phyloP scores from a whole-genome alignment of 2,797 vertebrate species.

The Graptemys geographica region DNA sequence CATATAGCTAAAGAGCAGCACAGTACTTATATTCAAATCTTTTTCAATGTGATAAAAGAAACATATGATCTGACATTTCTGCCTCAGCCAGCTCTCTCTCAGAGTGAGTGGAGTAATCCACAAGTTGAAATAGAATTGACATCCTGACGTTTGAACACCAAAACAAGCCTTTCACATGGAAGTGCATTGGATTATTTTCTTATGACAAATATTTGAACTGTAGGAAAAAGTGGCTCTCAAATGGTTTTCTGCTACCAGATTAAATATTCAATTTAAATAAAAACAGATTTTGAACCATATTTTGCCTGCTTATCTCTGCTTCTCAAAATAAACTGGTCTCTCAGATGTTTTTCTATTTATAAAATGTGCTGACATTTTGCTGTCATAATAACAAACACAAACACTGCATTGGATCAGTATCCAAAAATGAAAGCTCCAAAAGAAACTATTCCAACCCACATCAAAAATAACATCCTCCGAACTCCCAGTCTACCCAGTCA shows the following conservation, averaged over 20 bases:
- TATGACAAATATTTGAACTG: background rate
- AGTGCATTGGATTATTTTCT: background rate
- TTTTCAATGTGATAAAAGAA: background rate
- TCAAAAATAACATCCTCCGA: background rate
- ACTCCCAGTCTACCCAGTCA: background rate
- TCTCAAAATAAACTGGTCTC: constrained; percentile 25
- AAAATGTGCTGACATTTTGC: constrained; percentile 26
- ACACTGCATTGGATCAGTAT: constrained; percentile 1
- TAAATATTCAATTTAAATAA: background rate
- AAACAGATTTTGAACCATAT: constrained; percentile 50
- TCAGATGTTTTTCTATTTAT: constrained; percentile 25
- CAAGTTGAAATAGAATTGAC: constrained; percentile 11
- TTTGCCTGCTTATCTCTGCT: constrained; percentile 11
- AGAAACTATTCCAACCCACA: background rate
- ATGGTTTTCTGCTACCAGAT: background rate
- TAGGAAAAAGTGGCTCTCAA: background rate
- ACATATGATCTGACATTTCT: constrained; percentile 23
- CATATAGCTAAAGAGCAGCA: background rate
- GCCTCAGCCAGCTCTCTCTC: constrained; percentile 51
- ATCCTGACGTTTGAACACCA: constrained; percentile 29
- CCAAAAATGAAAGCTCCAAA: background rate
- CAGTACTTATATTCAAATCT: background rate
- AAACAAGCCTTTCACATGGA: constrained; percentile 34
- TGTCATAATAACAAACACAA: constrained; percentile 14
- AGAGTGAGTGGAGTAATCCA: constrained; percentile 27